phyloP scores from a whole-genome alignment of 2,888 invertebrate genomes.

The Mythimna loreyi region DNA sequence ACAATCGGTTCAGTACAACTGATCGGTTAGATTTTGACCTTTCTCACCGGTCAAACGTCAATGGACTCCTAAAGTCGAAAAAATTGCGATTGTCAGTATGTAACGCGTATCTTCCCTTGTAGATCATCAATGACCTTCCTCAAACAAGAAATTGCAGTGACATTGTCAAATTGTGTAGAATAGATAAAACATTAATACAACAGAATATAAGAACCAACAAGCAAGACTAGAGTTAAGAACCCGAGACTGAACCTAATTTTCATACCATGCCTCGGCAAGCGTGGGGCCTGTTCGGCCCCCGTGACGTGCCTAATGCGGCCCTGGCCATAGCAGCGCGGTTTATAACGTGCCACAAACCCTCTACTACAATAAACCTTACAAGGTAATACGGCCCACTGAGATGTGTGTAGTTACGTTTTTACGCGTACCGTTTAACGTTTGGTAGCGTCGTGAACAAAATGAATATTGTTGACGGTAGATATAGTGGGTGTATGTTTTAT shows the following conservation, averaged over 20 bases:
- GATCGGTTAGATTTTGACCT: not conserved
- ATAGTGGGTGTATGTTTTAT: not conserved
- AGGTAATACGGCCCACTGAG: conserved; percentile 23
- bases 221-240: not conserved
- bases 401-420: conserved; percentile 20
- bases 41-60: too few relatives aligned
- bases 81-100: too few relatives aligned
- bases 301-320: not conserved
- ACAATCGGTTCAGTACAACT: not conserved
- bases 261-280: not conserved
- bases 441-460: not conserved
- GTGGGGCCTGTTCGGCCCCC: too few relatives aligned
- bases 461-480: not conserved
- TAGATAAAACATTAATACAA: not conserved
- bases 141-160: not conserved
- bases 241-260: not conserved
- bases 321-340: conserved; percentile 34
- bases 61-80: too few relatives aligned
- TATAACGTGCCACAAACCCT: conserved; percentile 53
- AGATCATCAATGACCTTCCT: not conserved
- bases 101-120: too few relatives aligned
- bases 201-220: too few relatives aligned
- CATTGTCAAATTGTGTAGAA: not conserved
- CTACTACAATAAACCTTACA: conserved; percentile 26
- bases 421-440: conserved; percentile 1